Evolutionary conservation across 2,113 vertebrate genomes (phyloP).

Genomic region (Erythrolamprus reginae): DNA sequence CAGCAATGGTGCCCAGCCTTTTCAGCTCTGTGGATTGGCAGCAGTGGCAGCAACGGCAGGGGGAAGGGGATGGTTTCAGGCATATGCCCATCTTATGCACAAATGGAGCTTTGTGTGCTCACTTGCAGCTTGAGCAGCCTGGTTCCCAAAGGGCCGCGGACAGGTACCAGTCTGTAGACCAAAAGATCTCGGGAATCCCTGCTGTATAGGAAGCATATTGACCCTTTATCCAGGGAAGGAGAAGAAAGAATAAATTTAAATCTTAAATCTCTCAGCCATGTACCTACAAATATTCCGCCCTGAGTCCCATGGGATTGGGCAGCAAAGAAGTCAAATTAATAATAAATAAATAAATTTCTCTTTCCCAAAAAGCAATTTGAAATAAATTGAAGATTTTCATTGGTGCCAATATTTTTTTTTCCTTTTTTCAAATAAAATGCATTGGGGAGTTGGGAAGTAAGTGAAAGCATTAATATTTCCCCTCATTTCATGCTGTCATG

Average conservation of each 20-base stretch:
- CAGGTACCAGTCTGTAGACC: not conserved
- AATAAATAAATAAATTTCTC: too few relatives aligned
- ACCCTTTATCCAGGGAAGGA: not conserved
- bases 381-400: not conserved
- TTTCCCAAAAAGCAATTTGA: not conserved
- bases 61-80: not conserved
- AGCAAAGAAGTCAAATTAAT: too few relatives aligned
- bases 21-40: not conserved
- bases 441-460: not conserved
- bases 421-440: not conserved
- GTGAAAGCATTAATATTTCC: not conserved
- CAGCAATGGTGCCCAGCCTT: not conserved
- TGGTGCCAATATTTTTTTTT: not conserved
- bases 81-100: not conserved
- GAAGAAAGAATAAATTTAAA: not conserved
- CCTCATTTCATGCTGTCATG: not conserved
- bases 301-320: too few relatives aligned
- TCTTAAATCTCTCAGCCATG: not conserved
- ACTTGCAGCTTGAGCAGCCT: not conserved
- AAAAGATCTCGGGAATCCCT: not conserved
- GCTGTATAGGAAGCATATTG: not conserved
- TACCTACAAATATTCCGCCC: not conserved
- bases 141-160: not conserved
- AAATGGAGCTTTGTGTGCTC: not conserved
- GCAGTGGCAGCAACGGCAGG: fast-evolving